A percentile compares a stretch with the other conserved stretches of the same genome.
phyloP scores from a whole-genome alignment of 2,888 invertebrate species.

The Caenorhabditis becei region DNA sequence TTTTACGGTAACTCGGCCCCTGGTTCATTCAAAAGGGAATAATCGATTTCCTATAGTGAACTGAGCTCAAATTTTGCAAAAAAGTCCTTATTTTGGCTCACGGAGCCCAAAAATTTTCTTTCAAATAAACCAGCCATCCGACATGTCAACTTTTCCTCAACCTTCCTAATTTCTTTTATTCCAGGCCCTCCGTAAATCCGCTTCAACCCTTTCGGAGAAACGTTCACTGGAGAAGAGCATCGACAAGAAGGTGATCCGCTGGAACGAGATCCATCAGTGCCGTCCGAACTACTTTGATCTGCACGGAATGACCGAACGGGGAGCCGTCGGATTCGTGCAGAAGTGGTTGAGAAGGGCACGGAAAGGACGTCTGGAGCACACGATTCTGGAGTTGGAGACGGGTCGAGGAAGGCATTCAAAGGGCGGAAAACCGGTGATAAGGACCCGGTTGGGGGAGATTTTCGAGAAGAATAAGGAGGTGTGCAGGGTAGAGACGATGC shows the following conservation, averaged over 20 bases:
- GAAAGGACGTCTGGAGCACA: not conserved
- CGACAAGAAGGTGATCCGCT: not conserved
- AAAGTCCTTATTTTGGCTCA: too few relatives aligned
- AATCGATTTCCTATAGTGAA: too few relatives aligned
- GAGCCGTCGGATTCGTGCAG: not conserved
- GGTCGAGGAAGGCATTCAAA: not conserved
- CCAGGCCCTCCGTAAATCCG: too few relatives aligned
- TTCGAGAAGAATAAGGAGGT: not conserved
- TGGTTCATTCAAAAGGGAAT: too few relatives aligned
- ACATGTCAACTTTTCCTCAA: too few relatives aligned
- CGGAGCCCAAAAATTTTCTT: too few relatives aligned
- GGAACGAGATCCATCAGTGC: not conserved
- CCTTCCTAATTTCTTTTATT: too few relatives aligned
- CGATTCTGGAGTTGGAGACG: not conserved
- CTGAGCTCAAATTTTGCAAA: too few relatives aligned
- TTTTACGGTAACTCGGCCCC: too few relatives aligned
- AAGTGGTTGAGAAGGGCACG: not conserved
- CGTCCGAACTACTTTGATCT: not conserved
- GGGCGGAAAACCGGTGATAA: not conserved
- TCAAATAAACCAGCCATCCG: too few relatives aligned
- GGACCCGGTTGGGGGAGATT: not conserved
- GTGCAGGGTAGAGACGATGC: not conserved
- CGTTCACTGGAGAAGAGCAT: not conserved
- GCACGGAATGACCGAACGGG: not conserved
- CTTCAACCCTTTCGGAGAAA: not conserved